Percentiles rank a stretch among this genome's conserved stretches.
These are phyloP conservation scores for Didymodactylos carnosus DNA, from an alignment of 2,888 invertebrate species.

Conservation along the genomic window DNA sequence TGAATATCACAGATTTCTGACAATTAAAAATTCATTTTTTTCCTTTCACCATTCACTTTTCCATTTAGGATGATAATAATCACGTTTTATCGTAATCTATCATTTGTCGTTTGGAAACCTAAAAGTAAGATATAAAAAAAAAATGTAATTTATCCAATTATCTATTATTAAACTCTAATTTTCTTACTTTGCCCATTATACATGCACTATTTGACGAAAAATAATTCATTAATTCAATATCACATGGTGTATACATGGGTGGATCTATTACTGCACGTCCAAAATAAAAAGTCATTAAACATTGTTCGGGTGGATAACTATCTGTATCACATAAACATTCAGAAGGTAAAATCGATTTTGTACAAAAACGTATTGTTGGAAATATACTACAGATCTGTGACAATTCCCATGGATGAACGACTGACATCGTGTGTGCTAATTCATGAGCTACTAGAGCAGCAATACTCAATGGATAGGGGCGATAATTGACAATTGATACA, in stretches of 20 bases:
- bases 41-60: too few species aligned
- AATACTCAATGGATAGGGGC: neutral
- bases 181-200: too few species aligned
- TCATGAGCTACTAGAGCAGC: neutral
- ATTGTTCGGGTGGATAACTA: neutral
- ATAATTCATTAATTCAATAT: neutral
- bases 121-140: too few species aligned
- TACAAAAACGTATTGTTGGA: neutral
- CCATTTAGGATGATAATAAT: too few species aligned
- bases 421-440: neutral
- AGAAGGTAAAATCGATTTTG: neutral
- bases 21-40: too few species aligned
- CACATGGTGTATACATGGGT: neutral
- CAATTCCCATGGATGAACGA: neutral
- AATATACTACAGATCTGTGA: neutral
- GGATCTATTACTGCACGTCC: neutral
- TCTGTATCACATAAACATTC: neutral
- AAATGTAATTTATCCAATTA: too few species aligned
- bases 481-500: neutral
- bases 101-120: too few species aligned
- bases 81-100: too few species aligned
- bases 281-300: neutral
- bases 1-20: too few species aligned
- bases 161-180: too few species aligned
- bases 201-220: neutral